Evolutionary conservation across 2,113 vertebrate genomes (phyloP), one percentile per base, ranked within the genome.

Genomic region (Morone saxatilis): DNA sequence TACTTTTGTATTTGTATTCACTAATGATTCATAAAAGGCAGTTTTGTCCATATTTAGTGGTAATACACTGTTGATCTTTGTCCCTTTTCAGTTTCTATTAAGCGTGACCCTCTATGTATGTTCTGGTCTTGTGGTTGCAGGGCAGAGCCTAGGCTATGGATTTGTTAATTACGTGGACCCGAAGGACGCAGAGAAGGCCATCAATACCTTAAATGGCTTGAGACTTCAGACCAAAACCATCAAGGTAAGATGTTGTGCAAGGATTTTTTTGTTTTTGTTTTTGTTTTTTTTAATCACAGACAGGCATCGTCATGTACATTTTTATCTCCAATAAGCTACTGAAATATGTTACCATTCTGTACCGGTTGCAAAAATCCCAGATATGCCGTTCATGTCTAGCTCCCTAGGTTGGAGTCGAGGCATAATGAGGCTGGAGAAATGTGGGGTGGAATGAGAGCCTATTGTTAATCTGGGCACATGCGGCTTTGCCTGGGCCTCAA

Each of bases 211-310:
- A 93, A 99, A 98, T 86, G 98, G 98, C 95, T 94, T 99, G 94
- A 96, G 98, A 96, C 97, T 99, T 92, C 98, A 99, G 94, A 99
- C 98, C 89, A 99, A 99, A 96, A 99, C 98, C 90, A 99, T 99
- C 93, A 99, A 99, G 96, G 98, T 99, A 97, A 86, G 96, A 83
- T 12, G 17, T 66, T 6, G 7, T 17, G 17, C 6, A 17, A 68
- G 1, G 31, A 31, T 31, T 2, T 19, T 11, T 19, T 22, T 5
- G 5, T 75, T 36, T 6, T 40, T 38, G 47, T 20, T 17, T 12
- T n/a, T n/a, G n/a, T n/a, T n/a, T n/a, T n/a, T n/a, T 4, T 20
- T 9, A 4, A 48, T 12, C 1, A 17, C 1, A 17, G 57, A 71
- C 11, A 1, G 48, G 4, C 48, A 20, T n/a, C 38, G 47, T 40